Conservation (phyloP, 2,113 vertebrate species). For the Ascaphus truei region DNA sequence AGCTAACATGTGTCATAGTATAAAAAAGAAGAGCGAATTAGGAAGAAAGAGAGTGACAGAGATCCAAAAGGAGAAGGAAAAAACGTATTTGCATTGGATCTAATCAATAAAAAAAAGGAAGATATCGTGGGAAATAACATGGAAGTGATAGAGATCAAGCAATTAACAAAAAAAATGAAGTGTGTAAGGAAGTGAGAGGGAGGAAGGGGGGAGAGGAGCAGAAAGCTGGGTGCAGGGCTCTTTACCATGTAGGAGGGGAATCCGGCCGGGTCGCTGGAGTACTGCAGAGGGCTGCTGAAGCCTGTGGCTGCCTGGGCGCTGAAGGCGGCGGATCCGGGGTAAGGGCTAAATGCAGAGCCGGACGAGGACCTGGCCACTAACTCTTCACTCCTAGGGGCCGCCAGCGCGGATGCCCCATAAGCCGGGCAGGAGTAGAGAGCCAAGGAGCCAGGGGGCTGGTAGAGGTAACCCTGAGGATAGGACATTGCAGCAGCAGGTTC, state of each 20-base stretch:
- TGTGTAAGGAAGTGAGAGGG: neutral
- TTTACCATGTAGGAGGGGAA: conserved; percentile 97
- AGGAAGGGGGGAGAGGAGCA: too few relatives aligned
- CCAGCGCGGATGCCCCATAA: conserved; percentile 88
- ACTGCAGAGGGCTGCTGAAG: conserved; percentile 90
- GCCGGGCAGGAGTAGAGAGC: conserved; percentile 95
- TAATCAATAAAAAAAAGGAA: too few relatives aligned
- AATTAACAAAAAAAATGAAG: neutral
- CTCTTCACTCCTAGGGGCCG: conserved; percentile 90
- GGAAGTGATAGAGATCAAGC: neutral
- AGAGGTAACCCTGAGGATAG: conserved; percentile 99
- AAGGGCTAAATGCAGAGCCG: conserved; percentile 94
- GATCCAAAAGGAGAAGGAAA: too few relatives aligned
- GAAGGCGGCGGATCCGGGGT: conserved; percentile 94
- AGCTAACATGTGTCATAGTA: too few relatives aligned
- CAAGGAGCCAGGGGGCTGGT: conserved; percentile 95
- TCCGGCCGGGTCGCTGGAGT: conserved; percentile 85
- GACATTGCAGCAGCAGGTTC: conserved; percentile 75
- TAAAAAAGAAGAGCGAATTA: too few relatives aligned
- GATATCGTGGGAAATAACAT: too few relatives aligned
- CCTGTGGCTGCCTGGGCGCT: conserved; percentile 79
- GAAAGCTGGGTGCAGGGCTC: conserved; percentile 12
- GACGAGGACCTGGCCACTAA: conserved; percentile 88
- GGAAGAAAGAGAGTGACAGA: too few relatives aligned
- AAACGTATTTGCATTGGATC: too few relatives aligned